phyloP scores from a whole-genome alignment of 2,888 invertebrate genomes.

The Spodoptera exigua region DNA sequence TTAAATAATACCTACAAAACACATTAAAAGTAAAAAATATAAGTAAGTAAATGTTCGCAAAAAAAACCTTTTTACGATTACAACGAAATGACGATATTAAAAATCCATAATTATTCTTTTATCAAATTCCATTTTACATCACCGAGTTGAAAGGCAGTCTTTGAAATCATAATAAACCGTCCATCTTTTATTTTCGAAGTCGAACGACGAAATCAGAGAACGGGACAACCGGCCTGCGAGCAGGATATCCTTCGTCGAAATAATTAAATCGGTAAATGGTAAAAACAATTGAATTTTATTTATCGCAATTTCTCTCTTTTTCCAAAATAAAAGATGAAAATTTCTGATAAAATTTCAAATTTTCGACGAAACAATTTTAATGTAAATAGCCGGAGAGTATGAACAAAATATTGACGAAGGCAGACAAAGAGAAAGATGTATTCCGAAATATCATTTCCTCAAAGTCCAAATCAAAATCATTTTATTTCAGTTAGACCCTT shows the following conservation, averaged over 20 bases:
- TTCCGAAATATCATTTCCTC: too few species aligned
- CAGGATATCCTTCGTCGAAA: conserved; percentile 32
- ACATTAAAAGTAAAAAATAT: not conserved
- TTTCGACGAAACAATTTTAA: too few species aligned
- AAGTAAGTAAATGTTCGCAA: not conserved
- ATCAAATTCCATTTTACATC: conserved; percentile 48
- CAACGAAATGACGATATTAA: conserved; percentile 44
- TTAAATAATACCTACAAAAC: too few species aligned
- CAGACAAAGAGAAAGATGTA: too few species aligned
- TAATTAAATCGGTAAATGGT: conserved; percentile 30
- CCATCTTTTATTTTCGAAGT: conserved; percentile 44
- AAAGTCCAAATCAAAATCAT: too few species aligned
- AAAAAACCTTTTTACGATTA: not conserved
- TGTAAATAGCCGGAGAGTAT: too few species aligned
- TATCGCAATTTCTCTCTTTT: too few species aligned
- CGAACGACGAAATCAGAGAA: conserved; percentile 36
- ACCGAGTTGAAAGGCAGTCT: conserved; percentile 50
- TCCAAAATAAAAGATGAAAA: too few species aligned
- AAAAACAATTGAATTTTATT: too few species aligned
- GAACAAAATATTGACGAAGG: too few species aligned
- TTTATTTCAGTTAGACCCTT: too few species aligned
- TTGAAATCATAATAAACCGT: conserved; percentile 49
- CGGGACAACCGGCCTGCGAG: conserved; percentile 13
- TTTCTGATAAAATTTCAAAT: too few species aligned
- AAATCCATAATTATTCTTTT: conserved; percentile 51